These are phyloP conservation scores for Macroglossus sobrinus DNA, from an alignment of 2,113 vertebrate genomes.

Conservation along the genomic window DNA sequence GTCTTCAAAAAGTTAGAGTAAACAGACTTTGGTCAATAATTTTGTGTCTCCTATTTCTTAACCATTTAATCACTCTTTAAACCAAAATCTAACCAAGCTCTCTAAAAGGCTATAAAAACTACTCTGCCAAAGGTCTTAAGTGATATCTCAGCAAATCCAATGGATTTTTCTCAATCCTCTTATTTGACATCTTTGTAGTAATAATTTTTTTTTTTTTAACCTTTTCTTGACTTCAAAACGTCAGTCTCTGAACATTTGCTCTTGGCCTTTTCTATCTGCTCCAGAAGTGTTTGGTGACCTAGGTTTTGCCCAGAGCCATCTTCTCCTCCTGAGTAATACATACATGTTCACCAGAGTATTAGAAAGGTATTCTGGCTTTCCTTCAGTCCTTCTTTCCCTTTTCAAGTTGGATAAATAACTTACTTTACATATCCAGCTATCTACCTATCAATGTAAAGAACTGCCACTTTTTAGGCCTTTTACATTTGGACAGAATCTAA, in stretches of 20 bases:
- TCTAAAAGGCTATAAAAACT: background rate
- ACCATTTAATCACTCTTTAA: background rate
- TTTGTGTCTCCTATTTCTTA: background rate
- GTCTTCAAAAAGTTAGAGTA: background rate
- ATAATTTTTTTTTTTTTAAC: background rate
- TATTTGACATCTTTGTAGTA: background rate
- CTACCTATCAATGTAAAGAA: background rate
- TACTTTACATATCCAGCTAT: background rate
- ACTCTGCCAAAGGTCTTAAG: background rate
- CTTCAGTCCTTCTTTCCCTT: background rate
- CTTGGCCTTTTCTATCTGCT: background rate
- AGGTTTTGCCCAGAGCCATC: background rate
- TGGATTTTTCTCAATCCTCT: background rate
- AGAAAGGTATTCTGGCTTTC: background rate
- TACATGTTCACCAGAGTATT: background rate
- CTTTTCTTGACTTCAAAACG: background rate
- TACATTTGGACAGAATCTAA: background rate
- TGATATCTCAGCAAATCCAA: background rate
- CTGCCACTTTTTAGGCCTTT: background rate
- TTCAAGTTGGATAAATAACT: background rate
- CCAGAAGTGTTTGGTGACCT: background rate
- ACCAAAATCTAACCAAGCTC: background rate
- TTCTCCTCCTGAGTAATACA: background rate
- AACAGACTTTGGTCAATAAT: slow-evolving; percentile 8
- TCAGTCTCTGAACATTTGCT: background rate